Base-by-base conservation (phyloP, 2,797 vertebrate species). In the Thamnophis elegans region DNA sequence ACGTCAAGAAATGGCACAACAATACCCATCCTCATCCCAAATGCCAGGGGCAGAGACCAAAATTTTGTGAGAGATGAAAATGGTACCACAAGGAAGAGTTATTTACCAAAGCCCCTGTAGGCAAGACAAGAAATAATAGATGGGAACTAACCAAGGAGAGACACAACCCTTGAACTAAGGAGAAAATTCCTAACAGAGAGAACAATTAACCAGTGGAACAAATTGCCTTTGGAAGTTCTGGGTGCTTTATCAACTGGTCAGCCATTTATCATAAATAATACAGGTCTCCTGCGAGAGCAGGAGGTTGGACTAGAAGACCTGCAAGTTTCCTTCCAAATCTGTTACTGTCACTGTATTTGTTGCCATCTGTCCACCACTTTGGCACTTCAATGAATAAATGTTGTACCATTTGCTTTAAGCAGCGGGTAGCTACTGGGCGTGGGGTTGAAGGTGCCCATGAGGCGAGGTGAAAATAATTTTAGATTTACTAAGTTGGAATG, bases 401-500 rank as follows among this genome's bases (percentile, higher is more conserved):
- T 86, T 73, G 94, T 82, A 82, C 22, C 73, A 82, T 82, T 82
- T 82, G 36, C 20, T 82, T 82, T 47, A 25, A 82, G 4, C 73
- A 82, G 36, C 1, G 4, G 36, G 20, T 82, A 47, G 36, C 36
- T 82, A 47, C 9, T 82, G 10, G 73, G 42, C 20, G 5, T 25
- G 36, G 73, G 73, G 53, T 94, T 78, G 91, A 94, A 68, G 53
- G 28, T 92, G 78, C 51, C 28, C 89, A 88, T 22, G 85, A 94
- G 89, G 47, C 88, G 92, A 96, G 91, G 94, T 95, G 93, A 96
- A 96, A 95, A 95, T 93, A 96, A 96, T 95, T 93, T 93, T 93
- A 96, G 91, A 96, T 97, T 97, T 97, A 95, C 95, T 94, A 95
- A 96, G 95, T 78, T 88, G 91, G 93, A 96, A 95, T 94, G 95